Evolutionary conservation across 2,888 invertebrate genomes (phyloP), one percentile per base, ranked within the genome.

Genomic region (Lydus trimaculatus): DNA sequence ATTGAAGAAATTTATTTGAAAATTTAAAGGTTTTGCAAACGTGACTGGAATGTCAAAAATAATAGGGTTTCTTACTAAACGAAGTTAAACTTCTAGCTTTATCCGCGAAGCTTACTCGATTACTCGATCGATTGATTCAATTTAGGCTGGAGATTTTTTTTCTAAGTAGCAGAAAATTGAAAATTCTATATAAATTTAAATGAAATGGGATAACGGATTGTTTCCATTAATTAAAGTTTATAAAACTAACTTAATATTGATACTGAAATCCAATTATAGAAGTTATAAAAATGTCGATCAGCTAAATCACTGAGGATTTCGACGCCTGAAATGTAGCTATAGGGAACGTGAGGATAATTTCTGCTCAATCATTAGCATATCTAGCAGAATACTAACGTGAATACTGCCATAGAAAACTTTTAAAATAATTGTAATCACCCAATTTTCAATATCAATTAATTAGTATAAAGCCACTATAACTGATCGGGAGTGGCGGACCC

Each of bases 121-220:
- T 52, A 52, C 17, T 13, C 52, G 52, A 52, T 52, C 25, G 52
- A 52, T 52, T 52, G 52, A 52, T 52, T 52, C 25, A 25, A 52
- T 52, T 52, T 52, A 25, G 13, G 5, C 0, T 52, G 11, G 13
- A 17, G 1, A 43, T 23, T 25, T 17, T 4, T 11, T 48, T 20
- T 3, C 0, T 8, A 20, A 20, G 20, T 4, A 20, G 20, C 11
- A 48, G 8, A 11, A 17, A n/a, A 43, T 7, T 15, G 13, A 39
- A 11, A 1, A 39, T n/a, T 8, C 20, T 20, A 48, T 7, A 48
- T 4, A 13, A 13, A 39, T n/a, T n/a, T n/a, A n/a, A n/a, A 15
- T 15, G 3, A 1, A 36, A 15, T 36, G 36, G 36, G 15, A 15
- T 2, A 20, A 48, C 17, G n/a, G 15, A 43, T 43, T 43, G 36